Percentiles rank a stretch among this genome's conserved stretches.
These are phyloP conservation scores for Sisor rabdophorus DNA, from an alignment of 2,113 vertebrate species.

Conservation along the genomic window DNA sequence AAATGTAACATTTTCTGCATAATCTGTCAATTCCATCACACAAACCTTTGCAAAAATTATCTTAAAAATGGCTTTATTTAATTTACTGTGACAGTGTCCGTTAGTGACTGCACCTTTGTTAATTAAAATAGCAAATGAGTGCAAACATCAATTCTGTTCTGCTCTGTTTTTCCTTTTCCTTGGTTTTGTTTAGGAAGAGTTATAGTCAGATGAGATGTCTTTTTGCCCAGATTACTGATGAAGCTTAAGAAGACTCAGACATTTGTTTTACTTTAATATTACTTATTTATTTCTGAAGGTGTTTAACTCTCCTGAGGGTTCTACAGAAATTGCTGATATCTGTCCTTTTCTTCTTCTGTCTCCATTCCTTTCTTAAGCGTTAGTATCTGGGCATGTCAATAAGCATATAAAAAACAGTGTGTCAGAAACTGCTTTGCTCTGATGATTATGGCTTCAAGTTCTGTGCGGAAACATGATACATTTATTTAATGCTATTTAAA, in stretches of 20 bases:
- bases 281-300: slow-evolving; percentile 63
- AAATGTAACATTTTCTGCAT: slow-evolving; percentile 71
- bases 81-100: slow-evolving; percentile 64
- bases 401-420: slow-evolving; percentile 47
- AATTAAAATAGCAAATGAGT: slow-evolving; percentile 63
- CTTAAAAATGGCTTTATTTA: slow-evolving; percentile 63
- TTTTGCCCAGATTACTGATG: slow-evolving; percentile 55
- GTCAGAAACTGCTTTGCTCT: slow-evolving; percentile 41
- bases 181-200: neutral
- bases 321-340: slow-evolving; percentile 56
- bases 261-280: slow-evolving; percentile 66
- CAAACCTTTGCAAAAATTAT: slow-evolving; percentile 56
- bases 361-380: slow-evolving; percentile 30
- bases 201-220: slow-evolving; percentile 14
- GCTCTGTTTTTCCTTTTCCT: neutral
- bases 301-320: slow-evolving; percentile 51
- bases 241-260: slow-evolving; percentile 56
- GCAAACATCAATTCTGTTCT: slow-evolving; percentile 10
- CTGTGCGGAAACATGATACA: slow-evolving; percentile 33
- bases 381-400: slow-evolving; percentile 60
- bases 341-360: slow-evolving; percentile 42
- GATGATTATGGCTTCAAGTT: slow-evolving; percentile 24
- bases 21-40: slow-evolving; percentile 68
- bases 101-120: slow-evolving; percentile 60
- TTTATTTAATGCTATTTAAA: slow-evolving; percentile 23